A percentile compares a stretch with the other conserved stretches of the same genome.
These are phyloP conservation scores for Carduelis carduelis DNA, from an alignment of 2,797 vertebrate species.

Conservation along the genomic window DNA sequence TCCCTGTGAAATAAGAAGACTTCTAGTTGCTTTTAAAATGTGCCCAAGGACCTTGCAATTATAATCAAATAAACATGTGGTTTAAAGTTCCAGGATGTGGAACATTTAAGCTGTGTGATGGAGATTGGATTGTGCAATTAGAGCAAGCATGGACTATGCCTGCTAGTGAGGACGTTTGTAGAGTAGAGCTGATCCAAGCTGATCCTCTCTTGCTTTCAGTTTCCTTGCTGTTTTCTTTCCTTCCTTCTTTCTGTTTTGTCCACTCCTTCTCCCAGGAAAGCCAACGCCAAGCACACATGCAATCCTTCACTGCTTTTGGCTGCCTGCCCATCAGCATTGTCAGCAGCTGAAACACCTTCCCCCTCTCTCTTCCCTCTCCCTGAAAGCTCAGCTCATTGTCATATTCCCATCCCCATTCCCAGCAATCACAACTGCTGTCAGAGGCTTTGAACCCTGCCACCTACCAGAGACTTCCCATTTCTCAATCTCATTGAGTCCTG, in stretches of 20 bases:
- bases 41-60: neutral
- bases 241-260: neutral
- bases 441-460: neutral
- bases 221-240: neutral
- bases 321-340: fast-evolving
- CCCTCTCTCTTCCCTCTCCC: neutral
- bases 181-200: neutral
- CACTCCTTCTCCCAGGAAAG: neutral
- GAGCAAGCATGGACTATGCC: fast-evolving
- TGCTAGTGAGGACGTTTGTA: neutral
- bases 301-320: neutral
- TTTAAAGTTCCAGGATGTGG: neutral
- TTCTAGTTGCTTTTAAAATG: neutral
- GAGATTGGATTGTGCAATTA: neutral
- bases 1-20: neutral
- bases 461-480: neutral
- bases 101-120: neutral
- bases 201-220: neutral
- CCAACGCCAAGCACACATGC: neutral
- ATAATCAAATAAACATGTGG: neutral
- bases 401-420: fast-evolving
- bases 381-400: fast-evolving
- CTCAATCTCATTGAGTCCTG: neutral
- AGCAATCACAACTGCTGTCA: neutral
- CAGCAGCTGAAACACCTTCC: neutral